Base-by-base conservation (phyloP, 2,113 vertebrate genomes). In the Anhinga anhinga region DNA sequence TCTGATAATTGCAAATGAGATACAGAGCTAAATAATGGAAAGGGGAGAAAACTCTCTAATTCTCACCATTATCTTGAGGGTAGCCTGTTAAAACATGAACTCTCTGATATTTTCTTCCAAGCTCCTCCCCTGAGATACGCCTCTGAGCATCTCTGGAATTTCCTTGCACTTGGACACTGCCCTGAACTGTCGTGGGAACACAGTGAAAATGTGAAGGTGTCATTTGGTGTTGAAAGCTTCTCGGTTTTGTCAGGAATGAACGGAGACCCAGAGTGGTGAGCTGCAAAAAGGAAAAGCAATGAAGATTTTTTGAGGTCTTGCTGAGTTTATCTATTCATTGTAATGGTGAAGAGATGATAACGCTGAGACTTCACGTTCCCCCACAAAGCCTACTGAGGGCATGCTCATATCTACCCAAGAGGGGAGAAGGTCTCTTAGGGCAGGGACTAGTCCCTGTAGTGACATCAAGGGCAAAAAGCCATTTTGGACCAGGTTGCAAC, bases 41-140 rank as follows among this genome's bases (percentile, higher is more conserved):
- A 91, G n/a, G 18, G 50, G 45, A 95, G 44, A 90, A 88, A 88
- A 69, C 11, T 58, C 52, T 20, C 76, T 38, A 80, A 72, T 79
- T 90, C 95, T 95, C 71, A 85, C 58, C 49, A 62, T 66, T 96
- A 94, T 96, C 96, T 91, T 30, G 38, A 85, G 74, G 55, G n/a
- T 23, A 76, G 84, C 56, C 93, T 96, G 96, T 95, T 88, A 82
- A 96, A 97, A 97, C 91, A 97, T 19, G 20, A 95, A n/a, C 53
- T 52, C 29, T 32, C 72, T 85, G 94, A 88, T 95, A 95, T 83
- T 86, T 96, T 80, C 71, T 74, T 81, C 63, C 82, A 67, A 66
- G 67, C 32, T 83, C 59, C 63, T 94, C 67, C 76, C 5, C 34
- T 65, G 83, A 19, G 53, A 85, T 85, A 95, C 0, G 58, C 32